Conservation (phyloP, 2,113 vertebrate genomes). For the Sceloporus undulatus region DNA sequence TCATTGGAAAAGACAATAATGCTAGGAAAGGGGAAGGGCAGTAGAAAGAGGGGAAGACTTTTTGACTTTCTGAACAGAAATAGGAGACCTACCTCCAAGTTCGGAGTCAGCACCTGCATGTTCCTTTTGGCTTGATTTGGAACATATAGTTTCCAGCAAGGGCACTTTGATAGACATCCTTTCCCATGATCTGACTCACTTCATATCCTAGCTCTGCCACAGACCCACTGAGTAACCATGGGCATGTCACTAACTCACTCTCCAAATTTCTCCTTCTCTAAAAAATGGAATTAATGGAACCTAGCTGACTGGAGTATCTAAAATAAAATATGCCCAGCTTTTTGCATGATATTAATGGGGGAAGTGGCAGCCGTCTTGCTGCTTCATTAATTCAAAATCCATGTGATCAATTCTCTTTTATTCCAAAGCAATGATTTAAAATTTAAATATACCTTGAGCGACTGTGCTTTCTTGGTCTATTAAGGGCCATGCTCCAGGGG, state of each 20-base stretch:
- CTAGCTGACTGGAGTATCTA: not conserved
- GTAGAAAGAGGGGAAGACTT: too few relatives aligned
- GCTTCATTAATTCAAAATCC: constrained; percentile 10
- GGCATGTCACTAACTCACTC: not conserved
- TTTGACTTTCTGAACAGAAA: too few relatives aligned
- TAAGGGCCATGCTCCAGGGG: not conserved
- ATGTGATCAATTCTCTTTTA: constrained; percentile 9
- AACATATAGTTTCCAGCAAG: not conserved
- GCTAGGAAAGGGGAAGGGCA: too few relatives aligned
- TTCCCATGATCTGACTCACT: not conserved
- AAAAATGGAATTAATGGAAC: not conserved
- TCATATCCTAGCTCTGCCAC: not conserved
- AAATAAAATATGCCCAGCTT: not conserved
- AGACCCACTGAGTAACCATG: not conserved
- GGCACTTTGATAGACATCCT: too few relatives aligned
- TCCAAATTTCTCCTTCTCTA: not conserved
- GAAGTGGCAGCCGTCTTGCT: not conserved
- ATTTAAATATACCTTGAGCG: not conserved
- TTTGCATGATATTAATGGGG: not conserved
- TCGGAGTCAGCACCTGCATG: not conserved
- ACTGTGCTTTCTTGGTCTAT: not conserved
- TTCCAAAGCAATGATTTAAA: not conserved
- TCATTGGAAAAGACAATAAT: too few relatives aligned
- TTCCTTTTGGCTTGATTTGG: not conserved
- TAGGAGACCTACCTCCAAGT: not conserved